phyloP scores from a whole-genome alignment of 2,888 invertebrate species.

The Xanthorhoe designata region DNA sequence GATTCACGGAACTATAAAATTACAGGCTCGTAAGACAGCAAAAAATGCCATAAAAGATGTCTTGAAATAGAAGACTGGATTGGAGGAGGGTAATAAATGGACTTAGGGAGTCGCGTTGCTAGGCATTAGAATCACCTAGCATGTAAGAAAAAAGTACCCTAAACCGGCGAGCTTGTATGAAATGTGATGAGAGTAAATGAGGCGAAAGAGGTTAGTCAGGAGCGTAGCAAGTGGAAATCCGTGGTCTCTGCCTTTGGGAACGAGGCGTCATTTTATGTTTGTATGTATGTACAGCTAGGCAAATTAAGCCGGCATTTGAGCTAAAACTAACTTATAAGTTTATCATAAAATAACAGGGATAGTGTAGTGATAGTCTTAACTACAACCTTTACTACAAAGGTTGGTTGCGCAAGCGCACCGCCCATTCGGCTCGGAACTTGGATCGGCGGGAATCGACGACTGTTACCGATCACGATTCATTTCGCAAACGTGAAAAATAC shows the following conservation, averaged over 20 bases:
- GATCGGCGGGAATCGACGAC: slow-evolving; percentile 69
- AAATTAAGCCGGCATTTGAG: neutral
- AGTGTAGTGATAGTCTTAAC: neutral
- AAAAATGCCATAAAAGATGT: slow-evolving; percentile 59
- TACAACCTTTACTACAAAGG: slow-evolving; percentile 36
- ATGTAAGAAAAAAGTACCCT: too few relatives aligned
- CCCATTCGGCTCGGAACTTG: slow-evolving; percentile 78
- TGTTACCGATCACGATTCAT: slow-evolving; percentile 82
- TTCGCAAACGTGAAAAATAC: slow-evolving; percentile 83
- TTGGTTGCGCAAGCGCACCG: slow-evolving; percentile 64
- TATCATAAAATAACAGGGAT: neutral
- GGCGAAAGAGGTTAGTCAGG: too few relatives aligned
- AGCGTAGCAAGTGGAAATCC: too few relatives aligned
- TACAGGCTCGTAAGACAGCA: slow-evolving; percentile 54
- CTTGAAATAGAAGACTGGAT: slow-evolving; percentile 74
- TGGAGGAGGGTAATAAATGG: slow-evolving; percentile 50
- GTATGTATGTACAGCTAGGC: too few relatives aligned
- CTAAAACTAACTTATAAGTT: neutral
- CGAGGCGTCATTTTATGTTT: too few relatives aligned
- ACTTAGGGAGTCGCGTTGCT: neutral
- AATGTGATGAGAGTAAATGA: too few relatives aligned
- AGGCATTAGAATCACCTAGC: too few relatives aligned
- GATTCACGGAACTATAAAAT: slow-evolving; percentile 80
- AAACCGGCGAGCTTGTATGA: too few relatives aligned
- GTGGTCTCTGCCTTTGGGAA: too few relatives aligned